Percentiles rank a stretch among this genome's conserved stretches.
These are phyloP conservation scores for Arrhopalites spinosus DNA, from an alignment of 2,888 invertebrate species.

Conservation along the genomic window DNA sequence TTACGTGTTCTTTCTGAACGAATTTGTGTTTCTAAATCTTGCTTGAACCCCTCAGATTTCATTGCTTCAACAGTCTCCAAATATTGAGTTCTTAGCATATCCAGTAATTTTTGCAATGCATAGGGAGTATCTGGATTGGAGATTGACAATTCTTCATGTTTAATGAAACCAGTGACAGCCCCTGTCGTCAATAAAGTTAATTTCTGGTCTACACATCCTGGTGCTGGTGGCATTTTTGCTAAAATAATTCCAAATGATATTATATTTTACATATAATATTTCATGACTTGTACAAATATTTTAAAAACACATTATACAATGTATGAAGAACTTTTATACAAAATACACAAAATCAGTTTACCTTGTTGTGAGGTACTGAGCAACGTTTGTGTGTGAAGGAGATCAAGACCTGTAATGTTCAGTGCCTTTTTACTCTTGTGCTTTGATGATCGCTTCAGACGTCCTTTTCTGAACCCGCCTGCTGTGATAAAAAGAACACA, in stretches of 20 bases:
- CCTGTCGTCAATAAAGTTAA: conserved; percentile 74
- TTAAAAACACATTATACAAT: background rate
- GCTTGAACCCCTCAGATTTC: conserved; percentile 77
- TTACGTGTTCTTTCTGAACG: conserved; percentile 73
- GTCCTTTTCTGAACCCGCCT: conserved; percentile 64
- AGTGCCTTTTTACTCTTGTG: conserved; percentile 59
- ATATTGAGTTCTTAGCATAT: conserved; percentile 84
- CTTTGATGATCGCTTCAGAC: conserved; percentile 66
- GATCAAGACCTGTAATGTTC: conserved; percentile 84
- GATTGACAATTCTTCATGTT: conserved; percentile 80
- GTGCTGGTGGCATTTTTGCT: conserved; percentile 81
- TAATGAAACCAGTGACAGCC: conserved; percentile 61
- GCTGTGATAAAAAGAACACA: too few species aligned
- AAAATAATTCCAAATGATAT: conserved; percentile 59
- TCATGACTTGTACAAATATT: background rate
- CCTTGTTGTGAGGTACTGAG: conserved; percentile 76
- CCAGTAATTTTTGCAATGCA: conserved; percentile 82
- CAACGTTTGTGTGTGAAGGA: conserved; percentile 85
- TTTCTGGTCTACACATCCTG: conserved; percentile 90
- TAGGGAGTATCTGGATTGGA: conserved; percentile 82
- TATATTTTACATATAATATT: background rate
- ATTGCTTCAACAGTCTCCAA: conserved; percentile 82
- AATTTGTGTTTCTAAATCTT: conserved; percentile 74
- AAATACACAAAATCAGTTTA: too few species aligned
- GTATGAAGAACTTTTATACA: too few species aligned